Evolutionary conservation across 2,888 invertebrate species (phyloP), one percentile per base, ranked within the genome.

Genomic region (Seira ritae): DNA sequence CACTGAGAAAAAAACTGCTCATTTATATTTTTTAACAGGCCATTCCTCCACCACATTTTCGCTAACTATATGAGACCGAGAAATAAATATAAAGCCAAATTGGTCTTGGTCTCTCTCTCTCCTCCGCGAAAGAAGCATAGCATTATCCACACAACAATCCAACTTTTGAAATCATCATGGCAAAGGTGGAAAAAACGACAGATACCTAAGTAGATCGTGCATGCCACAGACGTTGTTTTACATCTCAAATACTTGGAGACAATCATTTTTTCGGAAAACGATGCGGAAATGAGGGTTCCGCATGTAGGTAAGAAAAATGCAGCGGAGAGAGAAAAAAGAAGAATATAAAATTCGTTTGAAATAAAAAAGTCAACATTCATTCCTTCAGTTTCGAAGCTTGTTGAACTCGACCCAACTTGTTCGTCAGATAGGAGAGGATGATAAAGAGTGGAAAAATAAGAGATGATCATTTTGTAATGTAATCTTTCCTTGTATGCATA

Each of bases 351-450:
- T 31, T 8, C 31, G 2, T 31, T 31, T 31, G 31, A 31, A 31
- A 31, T 31, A 31, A 31, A 31, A 55, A 8, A 55, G 12, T 17
- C 3, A 12, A 55, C 55, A 55, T 55, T 55, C 55, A 55, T 55
- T 17, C n/a, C 17, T 55, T 12, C 55, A 55, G 2, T 55, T 55
- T 55, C 12, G 24, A 31, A 31, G 71, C 71, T 68, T 72, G 60
- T 82, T 82, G 82, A 82, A 82, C 76, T 77, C 77, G 68, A 55
- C 77, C 82, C 77, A 82, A 77, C 72, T 82, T 22, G n/a, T 55
- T 17, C 55, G 2, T 55, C 12, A 17, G 55, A n/a, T 55, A 55
- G 8, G 15, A 12, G 15, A n/a, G 17, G 55, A 55, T 55, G 55
- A 55, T 55, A 55, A 55, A 55, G 55, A 55, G 55, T 55, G 55